Evolutionary conservation across 37 sponge, comb jelly and placozoan species (phyloP), one percentile per base, ranked within the genome.

Genomic region (Chondrilla cf. caribensis): DNA sequence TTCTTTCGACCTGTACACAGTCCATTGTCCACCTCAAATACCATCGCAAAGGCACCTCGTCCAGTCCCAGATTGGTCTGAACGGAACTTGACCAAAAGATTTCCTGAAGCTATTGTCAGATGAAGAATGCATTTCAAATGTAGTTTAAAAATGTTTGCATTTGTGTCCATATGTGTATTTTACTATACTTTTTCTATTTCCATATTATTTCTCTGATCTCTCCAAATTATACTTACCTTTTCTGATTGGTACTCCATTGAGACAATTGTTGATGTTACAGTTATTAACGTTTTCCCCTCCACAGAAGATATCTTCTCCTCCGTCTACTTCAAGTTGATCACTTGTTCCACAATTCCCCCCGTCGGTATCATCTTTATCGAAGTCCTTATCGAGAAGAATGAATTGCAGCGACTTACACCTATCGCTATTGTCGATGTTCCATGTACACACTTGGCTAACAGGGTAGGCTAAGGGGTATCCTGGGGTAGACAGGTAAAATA

Each of bases 271-370:
- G 32, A 29, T 33, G 32, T 18, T 18, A 39, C 76, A 73, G 44
- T 73, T 39, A n/a, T 40, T 2, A 1, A 22, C 41, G 5, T 17
- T 38, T 4, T 17, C 9, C 21, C 43, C 44, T 8, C 41, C 76
- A 6, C 76, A 73, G 24, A 36, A 73, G 25, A 3, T 14, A 19
- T 40, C 44, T 25, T 15, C 22, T 18, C 44, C 41, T 1, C 36
- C 24, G 22, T 73, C 76, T 24, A 73, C 40, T 18, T 39, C 76
- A 39, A 73, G 44, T 21, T 73, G 41, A 40, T 73, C 76, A 39
- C 41, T 39, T 5, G 8, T 73, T 14, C 38, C 14, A 6, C 76
- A 73, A 25, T 73, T 42, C 18, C 24, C 24, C 40, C 76, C 76
- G 36, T 73, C 41, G 2, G 39, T 22, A 1, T 73, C 76, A 39